Evolutionary conservation across 2,888 invertebrate genomes (phyloP), one percentile per base, ranked within the genome.

Genomic region (Drosophila cracens): DNA sequence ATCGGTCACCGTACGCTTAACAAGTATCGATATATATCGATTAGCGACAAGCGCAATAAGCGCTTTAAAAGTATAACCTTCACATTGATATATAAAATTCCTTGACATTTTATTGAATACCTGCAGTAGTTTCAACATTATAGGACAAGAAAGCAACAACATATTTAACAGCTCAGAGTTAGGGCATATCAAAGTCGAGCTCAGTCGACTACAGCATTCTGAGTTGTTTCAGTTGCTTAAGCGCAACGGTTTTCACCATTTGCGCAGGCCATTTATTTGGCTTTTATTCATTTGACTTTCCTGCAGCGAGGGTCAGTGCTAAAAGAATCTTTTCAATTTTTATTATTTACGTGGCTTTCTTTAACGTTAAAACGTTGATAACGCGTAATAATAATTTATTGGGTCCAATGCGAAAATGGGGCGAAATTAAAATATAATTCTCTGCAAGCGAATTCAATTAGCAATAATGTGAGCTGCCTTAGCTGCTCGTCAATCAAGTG

Each of bases 341-440:
- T 16, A 79, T 73, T 76, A 81, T 73, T 76, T 70, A 76, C 81
- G 79, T 59, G 79, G 63, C 63, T 78, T 81, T 64, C 58, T 69
- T 83, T 70, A 60, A 49, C 59, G 52, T 53, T 66, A 57, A 76
- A 57, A 11, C 64, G 43, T 34, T 31, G 33, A 67, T 64, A 82
- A 74, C 76, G 54, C 54, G 62, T 31, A 48, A 52, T 77, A 68
- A 74, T 61, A 69, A 78, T 69, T 75, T 61, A 67, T 78, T 56
- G 62, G 59, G 33, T 25, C 31, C 18, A 59, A 33, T 38, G 54
- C 13, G 58, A 2, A 40, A 65, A 43, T 65, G 34, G 0, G 49
- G 8, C 1, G 25, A 53, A 52, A 51, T 56, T 65, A 25, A 36
- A 49, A 33, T 29, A 29, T 13, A 25, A 33, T 25, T 56, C 18